These are phyloP conservation scores for Oegoconia quadripuncta DNA, from an alignment of 2,888 invertebrate species.

Conservation along the genomic window DNA sequence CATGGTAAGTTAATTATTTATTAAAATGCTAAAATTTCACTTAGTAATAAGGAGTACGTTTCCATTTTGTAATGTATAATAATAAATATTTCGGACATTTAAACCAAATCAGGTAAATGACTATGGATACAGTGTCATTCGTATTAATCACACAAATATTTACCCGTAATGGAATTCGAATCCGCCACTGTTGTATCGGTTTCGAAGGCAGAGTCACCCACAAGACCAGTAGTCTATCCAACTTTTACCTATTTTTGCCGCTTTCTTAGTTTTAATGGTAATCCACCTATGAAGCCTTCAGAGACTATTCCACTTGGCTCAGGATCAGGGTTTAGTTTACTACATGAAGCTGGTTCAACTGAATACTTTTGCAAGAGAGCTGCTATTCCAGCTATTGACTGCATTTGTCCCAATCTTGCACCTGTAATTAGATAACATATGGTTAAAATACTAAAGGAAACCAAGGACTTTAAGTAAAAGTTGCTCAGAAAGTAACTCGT, in stretches of 20 bases:
- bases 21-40: background rate
- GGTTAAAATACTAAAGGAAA: too few relatives aligned
- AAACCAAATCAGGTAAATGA: too few relatives aligned
- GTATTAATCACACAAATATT: too few relatives aligned
- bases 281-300: constrained; percentile 50
- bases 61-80: too few relatives aligned
- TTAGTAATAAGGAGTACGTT: background rate
- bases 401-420: constrained; percentile 60
- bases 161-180: too few relatives aligned
- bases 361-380: constrained; percentile 46
- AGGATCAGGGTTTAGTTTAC: constrained; percentile 36
- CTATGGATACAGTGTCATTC: too few relatives aligned
- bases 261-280: constrained; percentile 47
- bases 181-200: background rate
- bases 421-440: too few relatives aligned
- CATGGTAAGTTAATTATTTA: constrained; percentile 44
- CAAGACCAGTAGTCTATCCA: background rate
- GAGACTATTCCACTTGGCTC: constrained; percentile 52
- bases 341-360: constrained; percentile 52
- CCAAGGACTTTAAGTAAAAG: too few relatives aligned
- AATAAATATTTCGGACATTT: too few relatives aligned
- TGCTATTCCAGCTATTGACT: constrained; percentile 62
- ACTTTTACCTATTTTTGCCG: constrained; percentile 15
- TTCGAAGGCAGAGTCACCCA: background rate
- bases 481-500: too few relatives aligned